These are phyloP conservation scores for Rhinatrema bivittatum DNA, from an alignment of 2,797 vertebrate genomes.

Conservation along the genomic window DNA sequence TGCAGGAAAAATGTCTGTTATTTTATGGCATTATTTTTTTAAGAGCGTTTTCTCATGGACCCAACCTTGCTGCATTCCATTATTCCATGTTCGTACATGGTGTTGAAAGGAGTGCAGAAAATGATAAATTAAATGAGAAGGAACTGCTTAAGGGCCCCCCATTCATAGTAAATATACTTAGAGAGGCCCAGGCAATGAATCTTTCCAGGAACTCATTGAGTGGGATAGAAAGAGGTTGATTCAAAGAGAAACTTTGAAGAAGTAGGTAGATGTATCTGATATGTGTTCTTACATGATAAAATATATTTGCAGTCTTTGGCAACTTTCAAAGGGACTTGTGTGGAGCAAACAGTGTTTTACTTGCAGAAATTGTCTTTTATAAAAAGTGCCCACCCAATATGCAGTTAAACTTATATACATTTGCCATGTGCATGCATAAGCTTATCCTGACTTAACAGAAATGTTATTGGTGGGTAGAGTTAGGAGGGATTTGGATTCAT, in stretches of 20 bases:
- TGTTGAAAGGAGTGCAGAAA: slow-evolving; percentile 34
- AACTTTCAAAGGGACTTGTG: too few relatives aligned
- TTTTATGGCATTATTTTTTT: slow-evolving; percentile 13
- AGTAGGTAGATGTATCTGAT: slow-evolving; percentile 9
- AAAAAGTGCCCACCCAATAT: too few relatives aligned
- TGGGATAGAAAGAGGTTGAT: slow-evolving; percentile 35
- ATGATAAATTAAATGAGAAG: slow-evolving; percentile 44
- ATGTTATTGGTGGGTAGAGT: too few relatives aligned
- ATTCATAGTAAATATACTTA: slow-evolving; percentile 41
- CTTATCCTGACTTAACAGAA: too few relatives aligned
- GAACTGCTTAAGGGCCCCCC: slow-evolving; percentile 40
- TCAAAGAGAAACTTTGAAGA: slow-evolving; percentile 27
- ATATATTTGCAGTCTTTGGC: too few relatives aligned
- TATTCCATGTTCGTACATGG: slow-evolving; percentile 8
- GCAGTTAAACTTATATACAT: too few relatives aligned
- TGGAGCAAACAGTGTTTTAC: too few relatives aligned
- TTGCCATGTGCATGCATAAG: too few relatives aligned
- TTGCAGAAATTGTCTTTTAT: too few relatives aligned
- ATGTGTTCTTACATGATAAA: too few relatives aligned
- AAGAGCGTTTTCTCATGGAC: slow-evolving; percentile 22
- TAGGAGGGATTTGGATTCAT: too few relatives aligned
- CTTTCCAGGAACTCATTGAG: slow-evolving; percentile 16
- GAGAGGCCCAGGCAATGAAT: slow-evolving; percentile 30
- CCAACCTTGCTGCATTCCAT: slow-evolving; percentile 18
- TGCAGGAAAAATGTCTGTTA: background rate